Evolutionary conservation across 2,888 invertebrate genomes (phyloP).

Genomic region (Noctua janthina): DNA sequence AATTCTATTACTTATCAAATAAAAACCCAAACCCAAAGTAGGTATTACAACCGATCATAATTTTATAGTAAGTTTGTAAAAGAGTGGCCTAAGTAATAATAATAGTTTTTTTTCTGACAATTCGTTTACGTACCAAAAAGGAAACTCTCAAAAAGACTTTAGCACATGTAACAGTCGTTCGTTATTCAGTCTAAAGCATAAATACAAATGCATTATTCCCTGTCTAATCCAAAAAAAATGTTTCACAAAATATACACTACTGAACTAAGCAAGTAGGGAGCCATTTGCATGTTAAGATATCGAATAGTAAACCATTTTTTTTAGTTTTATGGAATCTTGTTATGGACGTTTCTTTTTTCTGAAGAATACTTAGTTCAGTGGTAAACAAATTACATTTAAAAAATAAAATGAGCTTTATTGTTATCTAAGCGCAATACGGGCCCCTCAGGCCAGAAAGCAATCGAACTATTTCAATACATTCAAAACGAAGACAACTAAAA

Average conservation of each 20-base stretch:
- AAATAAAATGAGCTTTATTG: constrained; percentile 50
- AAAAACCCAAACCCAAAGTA: constrained; percentile 10
- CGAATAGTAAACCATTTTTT: background rate
- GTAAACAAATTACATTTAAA: constrained; percentile 36
- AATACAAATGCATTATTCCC: constrained; percentile 82
- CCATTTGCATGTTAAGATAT: background rate
- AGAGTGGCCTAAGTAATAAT: constrained; percentile 51
- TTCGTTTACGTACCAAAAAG: constrained; percentile 60
- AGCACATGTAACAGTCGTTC: constrained; percentile 83
- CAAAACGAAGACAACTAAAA: constrained; percentile 49
- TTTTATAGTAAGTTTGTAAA: constrained; percentile 34
- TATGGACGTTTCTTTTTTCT: constrained; percentile 1
- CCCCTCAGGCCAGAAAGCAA: constrained; percentile 32
- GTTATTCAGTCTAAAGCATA: constrained; percentile 81
- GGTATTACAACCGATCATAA: constrained; percentile 36
- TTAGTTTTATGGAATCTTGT: background rate
- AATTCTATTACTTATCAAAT: constrained; percentile 9
- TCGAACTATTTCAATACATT: constrained; percentile 51
- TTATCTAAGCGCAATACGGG: constrained; percentile 42
- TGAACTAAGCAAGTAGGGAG: constrained; percentile 41
- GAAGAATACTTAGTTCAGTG: constrained; percentile 37
- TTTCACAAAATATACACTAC: constrained; percentile 32
- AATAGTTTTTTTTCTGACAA: constrained; percentile 36
- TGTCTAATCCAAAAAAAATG: constrained; percentile 69
- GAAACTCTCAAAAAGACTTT: constrained; percentile 80